phyloP scores from a whole-genome alignment of 2,888 invertebrate species.

The Oxytorus armatus region DNA sequence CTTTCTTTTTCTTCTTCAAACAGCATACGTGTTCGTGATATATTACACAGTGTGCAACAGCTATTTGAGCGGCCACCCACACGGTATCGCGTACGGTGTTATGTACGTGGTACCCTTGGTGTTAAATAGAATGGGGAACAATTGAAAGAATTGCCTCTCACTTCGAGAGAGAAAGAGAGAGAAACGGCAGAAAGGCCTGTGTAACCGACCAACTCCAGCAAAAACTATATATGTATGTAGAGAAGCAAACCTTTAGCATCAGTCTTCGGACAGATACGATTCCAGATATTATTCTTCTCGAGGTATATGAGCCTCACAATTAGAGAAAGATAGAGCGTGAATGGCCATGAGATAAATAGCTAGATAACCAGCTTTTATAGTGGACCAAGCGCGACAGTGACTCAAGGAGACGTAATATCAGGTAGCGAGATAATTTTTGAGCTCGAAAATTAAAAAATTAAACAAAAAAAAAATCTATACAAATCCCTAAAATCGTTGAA shows the following conservation, averaged over 20 bases:
- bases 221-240: too few relatives aligned
- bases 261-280: slow-evolving; percentile 44
- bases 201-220: slow-evolving; percentile 40
- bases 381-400: slow-evolving; percentile 14
- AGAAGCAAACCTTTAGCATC: slow-evolving; percentile 21
- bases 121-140: slow-evolving; percentile 66
- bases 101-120: slow-evolving; percentile 47
- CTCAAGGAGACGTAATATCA: slow-evolving; percentile 29
- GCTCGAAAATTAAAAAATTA: slow-evolving; percentile 41
- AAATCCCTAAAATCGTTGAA: slow-evolving; percentile 5
- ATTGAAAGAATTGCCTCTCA: slow-evolving; percentile 65
- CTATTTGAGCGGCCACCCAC: slow-evolving; percentile 64
- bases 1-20: slow-evolving; percentile 10
- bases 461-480: slow-evolving; percentile 8
- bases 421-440: neutral
- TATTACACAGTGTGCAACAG: slow-evolving; percentile 56
- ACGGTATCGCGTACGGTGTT: slow-evolving; percentile 51
- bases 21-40: slow-evolving; percentile 41
- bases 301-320: slow-evolving; percentile 34
- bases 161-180: slow-evolving; percentile 30
- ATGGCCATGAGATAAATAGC: slow-evolving; percentile 57
- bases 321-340: slow-evolving; percentile 52
- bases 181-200: slow-evolving; percentile 8
- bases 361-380: slow-evolving; percentile 46
- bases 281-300: slow-evolving; percentile 57